A percentile compares a stretch with the other conserved stretches of the same genome.
These are phyloP conservation scores for Myanophis thanlyinensis DNA, from an alignment of 2,113 vertebrate species.

Conservation along the genomic window DNA sequence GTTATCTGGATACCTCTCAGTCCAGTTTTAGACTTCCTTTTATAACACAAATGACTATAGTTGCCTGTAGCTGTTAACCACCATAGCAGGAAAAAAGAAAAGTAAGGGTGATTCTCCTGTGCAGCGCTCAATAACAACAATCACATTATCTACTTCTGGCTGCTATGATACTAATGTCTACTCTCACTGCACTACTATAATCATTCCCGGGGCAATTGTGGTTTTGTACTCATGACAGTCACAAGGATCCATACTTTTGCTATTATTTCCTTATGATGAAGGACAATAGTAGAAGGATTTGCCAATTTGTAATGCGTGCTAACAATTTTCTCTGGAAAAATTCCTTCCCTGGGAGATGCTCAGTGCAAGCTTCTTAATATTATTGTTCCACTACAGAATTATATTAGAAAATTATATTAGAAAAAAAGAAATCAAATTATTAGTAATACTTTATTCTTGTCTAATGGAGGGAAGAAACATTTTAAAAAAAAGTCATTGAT, in stretches of 20 bases:
- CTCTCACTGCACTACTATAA: not conserved
- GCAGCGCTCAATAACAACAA: not conserved
- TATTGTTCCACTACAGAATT: not conserved
- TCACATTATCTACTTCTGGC: not conserved
- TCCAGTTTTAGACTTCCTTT: not conserved
- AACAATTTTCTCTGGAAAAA: not conserved
- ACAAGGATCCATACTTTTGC: not conserved
- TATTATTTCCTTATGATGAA: not conserved
- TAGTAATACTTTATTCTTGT: slow-evolving; percentile 40
- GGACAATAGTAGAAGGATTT: not conserved
- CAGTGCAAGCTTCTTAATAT: not conserved
- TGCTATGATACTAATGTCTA: not conserved
- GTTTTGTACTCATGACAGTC: not conserved
- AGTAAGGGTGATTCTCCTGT: not conserved
- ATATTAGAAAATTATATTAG: no score
- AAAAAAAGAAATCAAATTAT: slow-evolving; percentile 53
- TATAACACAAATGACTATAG: not conserved
- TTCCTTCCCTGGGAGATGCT: not conserved
- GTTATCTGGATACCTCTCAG: not conserved
- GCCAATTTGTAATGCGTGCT: not conserved
- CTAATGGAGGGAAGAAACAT: slow-evolving; percentile 23
- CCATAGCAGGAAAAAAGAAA: not conserved
- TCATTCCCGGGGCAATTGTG: not conserved
- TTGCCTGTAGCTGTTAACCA: not conserved
- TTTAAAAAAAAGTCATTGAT: slow-evolving; percentile 42